A percentile compares a stretch with the other conserved stretches of the same genome.
phyloP scores from a whole-genome alignment of 2,888 invertebrate genomes.

The Yponomeuta malinellus region DNA sequence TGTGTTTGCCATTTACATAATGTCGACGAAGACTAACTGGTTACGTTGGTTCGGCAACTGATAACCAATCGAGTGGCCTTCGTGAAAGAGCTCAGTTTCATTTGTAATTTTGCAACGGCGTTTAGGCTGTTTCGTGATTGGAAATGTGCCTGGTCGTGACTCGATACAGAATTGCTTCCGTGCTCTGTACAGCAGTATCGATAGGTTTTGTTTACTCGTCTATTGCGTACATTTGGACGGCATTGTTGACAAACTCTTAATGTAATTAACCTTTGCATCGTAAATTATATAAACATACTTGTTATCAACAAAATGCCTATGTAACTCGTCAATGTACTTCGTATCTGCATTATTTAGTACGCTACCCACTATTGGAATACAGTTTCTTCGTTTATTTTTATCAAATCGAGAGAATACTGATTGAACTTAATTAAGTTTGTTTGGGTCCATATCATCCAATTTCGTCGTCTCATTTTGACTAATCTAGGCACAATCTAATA shows the following conservation, averaged over 20 bases:
- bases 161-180: constrained; percentile 13
- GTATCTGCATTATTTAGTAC: no score
- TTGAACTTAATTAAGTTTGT: no score
- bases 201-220: neutral
- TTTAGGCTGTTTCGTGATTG: constrained; percentile 16
- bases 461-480: no score
- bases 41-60: constrained; percentile 28
- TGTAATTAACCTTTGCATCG: constrained; percentile 6
- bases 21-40: constrained; percentile 39
- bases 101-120: constrained; percentile 18
- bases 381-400: no score
- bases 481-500: no score
- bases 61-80: constrained; percentile 31
- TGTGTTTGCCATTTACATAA: constrained; percentile 59
- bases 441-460: no score
- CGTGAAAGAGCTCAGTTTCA: constrained; percentile 30
- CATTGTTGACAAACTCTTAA: neutral
- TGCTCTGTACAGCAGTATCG: neutral
- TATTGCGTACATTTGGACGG: neutral
- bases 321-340: neutral
- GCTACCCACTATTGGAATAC: no score
- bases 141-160: neutral
- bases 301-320: neutral
- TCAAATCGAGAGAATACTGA: no score
- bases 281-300: neutral